These are phyloP conservation scores for Salpingus planirostris DNA, from an alignment of 2,888 invertebrate species.

Conservation along the genomic window DNA sequence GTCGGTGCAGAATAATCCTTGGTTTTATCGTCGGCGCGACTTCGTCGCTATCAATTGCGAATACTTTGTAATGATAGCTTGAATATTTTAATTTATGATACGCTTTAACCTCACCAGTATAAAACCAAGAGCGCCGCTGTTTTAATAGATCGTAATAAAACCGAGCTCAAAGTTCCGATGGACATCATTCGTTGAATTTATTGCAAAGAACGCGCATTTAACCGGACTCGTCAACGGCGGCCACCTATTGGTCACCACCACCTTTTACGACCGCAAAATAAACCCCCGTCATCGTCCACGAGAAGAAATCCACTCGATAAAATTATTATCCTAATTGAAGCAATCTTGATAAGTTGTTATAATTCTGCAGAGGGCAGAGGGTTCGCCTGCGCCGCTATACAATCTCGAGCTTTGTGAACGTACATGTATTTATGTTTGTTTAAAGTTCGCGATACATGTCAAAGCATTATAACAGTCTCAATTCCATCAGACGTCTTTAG, in stretches of 20 bases:
- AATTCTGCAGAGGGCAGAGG: no score
- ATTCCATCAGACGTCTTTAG: slow-evolving; percentile 31
- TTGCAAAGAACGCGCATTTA: slow-evolving; percentile 23
- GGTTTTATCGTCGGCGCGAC: slow-evolving; percentile 9
- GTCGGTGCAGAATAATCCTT: slow-evolving; percentile 6
- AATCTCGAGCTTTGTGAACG: slow-evolving; percentile 25
- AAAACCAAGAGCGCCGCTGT: slow-evolving; percentile 31
- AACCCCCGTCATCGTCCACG: no score
- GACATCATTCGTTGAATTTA: slow-evolving; percentile 29
- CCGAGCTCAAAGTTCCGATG: slow-evolving; percentile 27
- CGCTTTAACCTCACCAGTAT: slow-evolving; percentile 23
- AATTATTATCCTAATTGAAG: no score
- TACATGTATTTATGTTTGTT: slow-evolving; percentile 32
- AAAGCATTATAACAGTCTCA: slow-evolving; percentile 24
- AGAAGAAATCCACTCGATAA: no score
- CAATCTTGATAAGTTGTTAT: no score
- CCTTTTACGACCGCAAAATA: background rate
- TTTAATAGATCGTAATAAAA: slow-evolving; percentile 34
- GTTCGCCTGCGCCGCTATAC: background rate
- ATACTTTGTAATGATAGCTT: slow-evolving; percentile 26
- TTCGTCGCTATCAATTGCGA: slow-evolving; percentile 14
- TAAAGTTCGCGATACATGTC: slow-evolving; percentile 28
- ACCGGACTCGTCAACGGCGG: slow-evolving; percentile 7
- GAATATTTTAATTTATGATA: slow-evolving; percentile 33
- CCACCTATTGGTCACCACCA: background rate